phyloP scores from a whole-genome alignment of 1,140 invertebrate species.

The Zaprionus tsacasi region DNA sequence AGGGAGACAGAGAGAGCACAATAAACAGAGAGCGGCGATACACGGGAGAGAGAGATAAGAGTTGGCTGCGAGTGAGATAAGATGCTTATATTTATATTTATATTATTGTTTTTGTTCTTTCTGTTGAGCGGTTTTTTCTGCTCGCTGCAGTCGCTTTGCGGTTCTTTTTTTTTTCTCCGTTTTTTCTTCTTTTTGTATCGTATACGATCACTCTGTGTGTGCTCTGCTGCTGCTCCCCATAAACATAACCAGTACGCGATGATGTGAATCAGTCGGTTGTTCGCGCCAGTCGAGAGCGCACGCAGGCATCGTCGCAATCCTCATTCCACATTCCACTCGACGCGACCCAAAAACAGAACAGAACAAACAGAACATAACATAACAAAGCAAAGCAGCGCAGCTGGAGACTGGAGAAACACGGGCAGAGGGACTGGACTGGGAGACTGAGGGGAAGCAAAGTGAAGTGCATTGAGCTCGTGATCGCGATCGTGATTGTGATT shows the following conservation, averaged over 20 bases:
- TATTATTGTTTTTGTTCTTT: slow-evolving; percentile 50
- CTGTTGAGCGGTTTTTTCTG: slow-evolving; percentile 26
- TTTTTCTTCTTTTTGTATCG: slow-evolving; percentile 42
- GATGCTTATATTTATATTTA: not conserved
- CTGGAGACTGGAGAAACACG: slow-evolving; percentile 32
- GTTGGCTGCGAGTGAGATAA: not conserved
- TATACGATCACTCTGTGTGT: slow-evolving; percentile 45
- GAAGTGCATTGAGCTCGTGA: slow-evolving; percentile 30
- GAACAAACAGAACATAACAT: not conserved
- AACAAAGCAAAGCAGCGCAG: slow-evolving; percentile 29
- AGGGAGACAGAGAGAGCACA: not conserved
- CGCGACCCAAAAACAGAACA: slow-evolving; percentile 18
- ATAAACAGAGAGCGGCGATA: not conserved
- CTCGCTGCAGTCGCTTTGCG: slow-evolving; percentile 6
- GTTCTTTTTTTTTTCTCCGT: slow-evolving; percentile 17
- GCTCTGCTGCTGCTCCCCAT: slow-evolving; percentile 38
- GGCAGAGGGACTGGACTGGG: slow-evolving; percentile 28
- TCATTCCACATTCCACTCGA: slow-evolving; percentile 23
- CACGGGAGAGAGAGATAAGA: not conserved
- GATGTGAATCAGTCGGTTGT: slow-evolving; percentile 70
- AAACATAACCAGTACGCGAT: slow-evolving; percentile 46
- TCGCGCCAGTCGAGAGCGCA: slow-evolving; percentile 60
- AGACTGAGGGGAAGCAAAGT: slow-evolving; percentile 13
- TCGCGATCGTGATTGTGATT: too few relatives aligned
- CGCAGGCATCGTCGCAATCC: slow-evolving; percentile 45